Evolutionary conservation across 2,888 invertebrate species (phyloP), one percentile per base, ranked within the genome.

Genomic region (Aelia acuminata): DNA sequence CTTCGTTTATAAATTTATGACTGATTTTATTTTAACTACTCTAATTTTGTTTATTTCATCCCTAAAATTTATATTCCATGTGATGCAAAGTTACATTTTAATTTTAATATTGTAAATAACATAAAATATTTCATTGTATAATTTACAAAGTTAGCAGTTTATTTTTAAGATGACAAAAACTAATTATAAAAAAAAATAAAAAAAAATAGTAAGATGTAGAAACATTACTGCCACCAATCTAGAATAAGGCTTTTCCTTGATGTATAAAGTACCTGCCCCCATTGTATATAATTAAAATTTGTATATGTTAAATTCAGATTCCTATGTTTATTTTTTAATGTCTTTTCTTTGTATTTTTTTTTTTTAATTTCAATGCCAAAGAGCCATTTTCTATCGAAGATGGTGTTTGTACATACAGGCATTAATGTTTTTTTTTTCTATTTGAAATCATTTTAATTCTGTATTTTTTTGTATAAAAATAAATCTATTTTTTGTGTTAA

Each of bases 251-350:
- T 87, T 87, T 49, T 87, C 87, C 87, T 70, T 22, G 20, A 53
- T 86, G 87, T 87, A 87, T 43, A 87, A 87, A 87, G 87, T 87
- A 87, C 87, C 87, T 87, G 87, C 80, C 80, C 80, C 43, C n/a
- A n/a, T 80, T 80, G 80, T 80, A 80, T 43, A 80, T 80, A 80
- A 80, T 80, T 43, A 80, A 43, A 5, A 80, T 43, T 80, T 80
- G 80, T 80, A 80, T 43, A 80, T 43, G 39, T 80, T 80, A 80
- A 80, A 80, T 80, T 80, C 80, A 80, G 80, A 80, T 80, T 80
- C 80, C 80, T 80, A 63, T 87, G 39, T 63, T 70, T 47, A 47
- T 70, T 87, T 57, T 70, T 70, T 63, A 39, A 53, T 57, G 57
- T 85, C 8, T 85, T 85, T 70, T 57, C 22, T 47, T 87, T 87